Evolutionary conservation across 2,888 invertebrate genomes (phyloP).

Genomic region (Phengaris alcon): DNA sequence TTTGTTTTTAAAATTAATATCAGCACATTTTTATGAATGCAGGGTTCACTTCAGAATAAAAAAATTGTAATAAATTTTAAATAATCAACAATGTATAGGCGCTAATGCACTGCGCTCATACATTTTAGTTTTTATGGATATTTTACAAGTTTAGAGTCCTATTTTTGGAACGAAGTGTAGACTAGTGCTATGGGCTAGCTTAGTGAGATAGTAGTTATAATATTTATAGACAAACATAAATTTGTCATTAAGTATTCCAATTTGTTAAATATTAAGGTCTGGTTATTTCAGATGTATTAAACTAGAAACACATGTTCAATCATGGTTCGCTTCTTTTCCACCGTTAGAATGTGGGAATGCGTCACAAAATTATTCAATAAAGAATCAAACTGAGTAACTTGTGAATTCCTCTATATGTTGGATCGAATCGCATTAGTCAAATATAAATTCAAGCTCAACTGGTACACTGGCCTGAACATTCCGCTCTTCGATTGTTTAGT

Average conservation of each 20-base stretch:
- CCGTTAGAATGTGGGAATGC: too few relatives aligned
- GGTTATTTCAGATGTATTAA: neutral
- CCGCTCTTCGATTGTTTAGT: neutral
- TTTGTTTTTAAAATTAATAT: neutral
- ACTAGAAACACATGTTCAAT: too few relatives aligned
- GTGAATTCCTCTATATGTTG: neutral
- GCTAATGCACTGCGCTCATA: conserved; percentile 22
- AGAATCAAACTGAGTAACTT: too few relatives aligned
- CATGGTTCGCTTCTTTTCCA: too few relatives aligned
- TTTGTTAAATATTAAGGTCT: neutral
- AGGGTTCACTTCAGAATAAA: conserved; percentile 25
- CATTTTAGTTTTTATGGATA: conserved; percentile 30
- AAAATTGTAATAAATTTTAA: conserved; percentile 1
- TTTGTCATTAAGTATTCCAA: neutral
- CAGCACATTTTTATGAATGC: conserved; percentile 20
- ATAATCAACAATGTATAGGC: conserved; percentile 21
- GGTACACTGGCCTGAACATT: neutral
- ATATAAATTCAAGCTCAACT: neutral
- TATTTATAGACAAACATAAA: neutral
- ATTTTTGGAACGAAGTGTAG: conserved; percentile 37
- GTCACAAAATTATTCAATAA: neutral
- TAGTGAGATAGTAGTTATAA: conserved; percentile 26
- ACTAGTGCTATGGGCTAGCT: conserved; percentile 23
- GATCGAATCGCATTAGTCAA: neutral
- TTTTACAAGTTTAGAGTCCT: conserved; percentile 36